Evolutionary conservation across 2,113 vertebrate genomes (phyloP), one percentile per base, ranked within the genome.

Genomic region (Lonchura striata): DNA sequence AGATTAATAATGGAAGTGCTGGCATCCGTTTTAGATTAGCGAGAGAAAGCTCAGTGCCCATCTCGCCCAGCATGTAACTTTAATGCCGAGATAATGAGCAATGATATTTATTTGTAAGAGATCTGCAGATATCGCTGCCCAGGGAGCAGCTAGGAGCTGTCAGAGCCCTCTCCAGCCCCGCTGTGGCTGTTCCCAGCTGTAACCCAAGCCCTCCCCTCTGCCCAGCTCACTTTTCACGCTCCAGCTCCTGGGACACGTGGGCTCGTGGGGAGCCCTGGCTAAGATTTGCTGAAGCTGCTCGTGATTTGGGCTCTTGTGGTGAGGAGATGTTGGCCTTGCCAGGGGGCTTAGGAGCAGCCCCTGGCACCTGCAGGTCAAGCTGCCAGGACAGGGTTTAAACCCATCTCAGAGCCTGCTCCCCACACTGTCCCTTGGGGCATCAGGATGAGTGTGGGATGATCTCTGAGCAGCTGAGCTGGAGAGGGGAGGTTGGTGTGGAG

Each of bases 71-170:
- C 94, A 95, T 96, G 92, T 92, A 94, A 95, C 94, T 92, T 94
- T 94, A 96, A 94, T 95, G 96, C 88, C 7, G 49, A 72, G 94
- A 86, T 96, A 96, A 97, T 86, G 95, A 97, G 91, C 94, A 85
- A 56, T 61, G 92, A 92, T 96, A 97, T 96, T 97, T 95, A 92
- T 96, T 97, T 97, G 95, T 96, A 93, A 96, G 83, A 97, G 97
- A 97, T 96, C 95, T 94, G 88, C 64, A 88, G 97, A 96, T 96
- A 97, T 87, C 90, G 4, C 74, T 79, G 96, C 93, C 74, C 87
- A 0, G 90, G 77, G 93, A 92, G 94, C 89, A 80, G 91, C 53
- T 79, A 65, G 94, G 86, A 91, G 89, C 95, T 96, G 89, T 50
- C 82, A 61, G 78, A 59, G 87, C 85, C 44, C 30, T 15, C 69